Conservation (phyloP, 2,797 vertebrate species). For the Meda fulgida region DNA sequence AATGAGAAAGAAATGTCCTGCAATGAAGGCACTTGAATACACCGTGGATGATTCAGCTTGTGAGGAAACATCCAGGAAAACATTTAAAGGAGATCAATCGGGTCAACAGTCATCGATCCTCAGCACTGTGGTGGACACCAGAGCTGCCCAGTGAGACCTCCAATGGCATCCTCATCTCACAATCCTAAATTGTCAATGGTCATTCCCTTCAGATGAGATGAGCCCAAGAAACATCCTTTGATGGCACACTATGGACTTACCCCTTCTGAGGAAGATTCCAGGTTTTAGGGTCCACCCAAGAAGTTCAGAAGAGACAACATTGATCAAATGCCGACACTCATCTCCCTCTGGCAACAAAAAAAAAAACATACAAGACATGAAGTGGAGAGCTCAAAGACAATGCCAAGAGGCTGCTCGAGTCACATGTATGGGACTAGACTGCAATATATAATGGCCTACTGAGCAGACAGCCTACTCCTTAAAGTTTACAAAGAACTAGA, state of each 20-base stretch:
- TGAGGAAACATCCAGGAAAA: neutral
- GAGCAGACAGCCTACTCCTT: neutral
- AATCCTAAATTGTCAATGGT: neutral
- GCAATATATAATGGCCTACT: neutral
- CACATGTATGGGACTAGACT: neutral
- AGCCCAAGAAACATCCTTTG: neutral
- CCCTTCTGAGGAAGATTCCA: neutral
- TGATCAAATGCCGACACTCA: neutral
- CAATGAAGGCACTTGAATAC: too few species aligned
- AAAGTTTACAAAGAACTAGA: neutral
- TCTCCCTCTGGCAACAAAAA: neutral
- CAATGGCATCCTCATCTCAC: neutral
- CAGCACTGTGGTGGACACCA: neutral
- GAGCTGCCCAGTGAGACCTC: neutral
- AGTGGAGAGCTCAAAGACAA: neutral
- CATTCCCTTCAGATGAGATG: neutral
- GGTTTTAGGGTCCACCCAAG: neutral
- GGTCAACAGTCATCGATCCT: neutral
- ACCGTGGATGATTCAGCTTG: neutral
- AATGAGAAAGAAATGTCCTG: neutral
- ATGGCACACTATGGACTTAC: neutral
- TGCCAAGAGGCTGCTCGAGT: neutral
- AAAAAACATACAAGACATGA: neutral
- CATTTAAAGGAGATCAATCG: neutral
- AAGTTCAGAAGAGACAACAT: neutral